Evolutionary conservation across 2,797 vertebrate species (phyloP), one percentile per base, ranked within the genome.

Genomic region (Lagodon rhomboides): DNA sequence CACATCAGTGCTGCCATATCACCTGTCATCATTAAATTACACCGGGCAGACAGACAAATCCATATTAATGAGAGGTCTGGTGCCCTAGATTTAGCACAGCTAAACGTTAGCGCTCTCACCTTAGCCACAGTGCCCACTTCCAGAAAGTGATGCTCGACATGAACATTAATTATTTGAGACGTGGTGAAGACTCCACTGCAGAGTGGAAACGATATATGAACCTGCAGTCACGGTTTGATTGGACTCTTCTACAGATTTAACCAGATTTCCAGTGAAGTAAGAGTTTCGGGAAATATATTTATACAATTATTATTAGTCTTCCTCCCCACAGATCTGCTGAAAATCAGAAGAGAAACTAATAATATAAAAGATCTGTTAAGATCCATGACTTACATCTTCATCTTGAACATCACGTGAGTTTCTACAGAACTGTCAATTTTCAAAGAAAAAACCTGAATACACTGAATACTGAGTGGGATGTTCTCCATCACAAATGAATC

Each of bases 21-120:
- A 87, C 83, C 89, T 93, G 91, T 91, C 93, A 92, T 93, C 83
- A 88, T 93, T 93, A 91, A 89, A 92, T 94, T 92, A 92, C 91
- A 75, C 55, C 0, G 56, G 74, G 73, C 83, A 88, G 82, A 89
- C 73, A 55, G 77, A 75, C 68, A 66, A 60, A 90, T 86, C 76
- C 87, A 89, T 91, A 87, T 90, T 90, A 87, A 91, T 90, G 83
- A 87, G 89, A 68, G 73, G 68, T 79, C 30, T 18, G 17, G 30
- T 69, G 78, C 67, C 73, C 74, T 22, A 58, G 70, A 85, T 82
- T 87, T 75, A 87, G 54, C 62, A 22, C 41, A 64, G 69, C 70
- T 84, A 83, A 91, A 91, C 25, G 69, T 67, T 82, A 65, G 80
- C n/a, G n/a, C 82, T 66, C 62, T 79, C 87, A 62, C 77, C 63